Conservation (phyloP, 2,888 invertebrate species). For the Cheilosia soror region DNA sequence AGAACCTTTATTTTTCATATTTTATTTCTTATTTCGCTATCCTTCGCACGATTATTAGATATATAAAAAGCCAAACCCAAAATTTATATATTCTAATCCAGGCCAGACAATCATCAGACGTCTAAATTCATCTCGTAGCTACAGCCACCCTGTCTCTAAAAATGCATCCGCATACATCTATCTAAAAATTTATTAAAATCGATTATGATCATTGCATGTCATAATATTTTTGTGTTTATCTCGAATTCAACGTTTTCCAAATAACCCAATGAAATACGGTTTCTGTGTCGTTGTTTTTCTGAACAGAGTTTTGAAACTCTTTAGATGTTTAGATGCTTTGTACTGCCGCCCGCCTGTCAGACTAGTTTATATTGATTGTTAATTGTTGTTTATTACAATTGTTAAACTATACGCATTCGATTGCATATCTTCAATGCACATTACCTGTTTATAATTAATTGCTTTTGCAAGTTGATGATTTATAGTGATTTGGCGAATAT, state of each 20-base stretch:
- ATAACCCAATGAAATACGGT: slow-evolving; percentile 19
- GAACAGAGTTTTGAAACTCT: not conserved
- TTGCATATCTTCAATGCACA: slow-evolving; percentile 19
- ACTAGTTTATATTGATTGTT: slow-evolving; percentile 59
- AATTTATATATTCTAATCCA: too few species aligned
- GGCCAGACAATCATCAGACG: not conserved
- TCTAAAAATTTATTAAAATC: slow-evolving; percentile 41
- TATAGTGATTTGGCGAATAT: slow-evolving; percentile 43
- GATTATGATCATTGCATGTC: slow-evolving; percentile 56
- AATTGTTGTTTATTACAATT: slow-evolving; percentile 49
- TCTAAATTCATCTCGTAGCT: not conserved
- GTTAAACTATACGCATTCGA: slow-evolving; percentile 14
- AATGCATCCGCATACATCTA: not conserved
- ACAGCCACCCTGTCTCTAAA: not conserved
- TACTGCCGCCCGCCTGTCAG: slow-evolving; percentile 8
- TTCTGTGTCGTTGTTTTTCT: slow-evolving; percentile 4
- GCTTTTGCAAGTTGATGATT: slow-evolving; percentile 52
- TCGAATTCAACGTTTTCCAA: slow-evolving; percentile 32
- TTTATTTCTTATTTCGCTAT: too few species aligned
- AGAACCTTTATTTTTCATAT: too few species aligned
- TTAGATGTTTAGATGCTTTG: not conserved
- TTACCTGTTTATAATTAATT: slow-evolving; percentile 63
- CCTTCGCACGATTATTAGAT: too few species aligned
- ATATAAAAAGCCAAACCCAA: too few species aligned
- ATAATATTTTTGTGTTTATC: slow-evolving; percentile 52